Percentiles rank a stretch among this genome's conserved stretches.
phyloP scores from a whole-genome alignment of 2,113 vertebrate genomes.

The Scophthalmus maximus region DNA sequence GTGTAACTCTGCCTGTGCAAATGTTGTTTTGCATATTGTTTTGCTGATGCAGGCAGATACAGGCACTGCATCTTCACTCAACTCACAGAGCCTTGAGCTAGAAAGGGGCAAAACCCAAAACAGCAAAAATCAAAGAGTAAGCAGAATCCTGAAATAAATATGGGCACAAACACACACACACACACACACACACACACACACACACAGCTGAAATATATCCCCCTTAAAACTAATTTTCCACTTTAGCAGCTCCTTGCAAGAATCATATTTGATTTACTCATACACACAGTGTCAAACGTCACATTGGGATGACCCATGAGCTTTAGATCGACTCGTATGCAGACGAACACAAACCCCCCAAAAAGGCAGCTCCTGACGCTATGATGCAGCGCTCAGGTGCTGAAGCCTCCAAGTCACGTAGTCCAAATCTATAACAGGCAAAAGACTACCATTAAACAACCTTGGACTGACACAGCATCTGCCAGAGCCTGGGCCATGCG shows the following conservation, averaged over 20 bases:
- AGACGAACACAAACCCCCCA: neutral
- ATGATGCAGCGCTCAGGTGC: constrained; percentile 15
- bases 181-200: constrained; percentile 31
- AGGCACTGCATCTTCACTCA: constrained; percentile 55
- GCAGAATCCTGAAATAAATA: constrained; percentile 73
- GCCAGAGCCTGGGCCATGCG: constrained; percentile 21
- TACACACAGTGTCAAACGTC: constrained; percentile 22
- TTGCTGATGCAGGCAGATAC: constrained; percentile 67
- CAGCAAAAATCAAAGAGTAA: constrained; percentile 65
- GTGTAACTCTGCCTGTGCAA: constrained; percentile 5
- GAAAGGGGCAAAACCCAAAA: constrained; percentile 56
- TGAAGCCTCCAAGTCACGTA: constrained; percentile 28
- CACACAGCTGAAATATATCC: constrained; percentile 19
- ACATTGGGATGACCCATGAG: constrained; percentile 32
- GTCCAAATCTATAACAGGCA: constrained; percentile 51
- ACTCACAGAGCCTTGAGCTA: constrained; percentile 55
- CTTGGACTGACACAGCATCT: constrained; percentile 52
- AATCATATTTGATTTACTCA: constrained; percentile 47
- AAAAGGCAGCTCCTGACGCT: neutral
- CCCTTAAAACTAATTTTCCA: constrained; percentile 49
- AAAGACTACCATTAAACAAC: constrained; percentile 63
- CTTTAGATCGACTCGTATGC: constrained; percentile 15
- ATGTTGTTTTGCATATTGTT: constrained; percentile 61
- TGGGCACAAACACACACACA: constrained; percentile 36
- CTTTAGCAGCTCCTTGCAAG: constrained; percentile 53